These are phyloP conservation scores for Telmatherina bonti DNA, from an alignment of 2,797 vertebrate genomes.

Conservation along the genomic window DNA sequence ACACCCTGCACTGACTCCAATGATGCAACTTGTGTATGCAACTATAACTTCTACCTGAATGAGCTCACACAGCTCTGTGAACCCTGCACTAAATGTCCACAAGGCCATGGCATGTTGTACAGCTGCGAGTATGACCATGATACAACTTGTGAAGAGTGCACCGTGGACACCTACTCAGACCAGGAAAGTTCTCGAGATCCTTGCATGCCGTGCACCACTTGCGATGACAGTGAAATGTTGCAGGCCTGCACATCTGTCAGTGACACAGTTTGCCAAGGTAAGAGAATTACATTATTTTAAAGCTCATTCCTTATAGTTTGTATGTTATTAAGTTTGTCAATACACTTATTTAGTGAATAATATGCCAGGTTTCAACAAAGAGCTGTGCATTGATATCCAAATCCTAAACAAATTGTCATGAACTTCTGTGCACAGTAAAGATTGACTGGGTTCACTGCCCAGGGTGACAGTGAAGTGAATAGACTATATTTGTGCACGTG, in stretches of 20 bases:
- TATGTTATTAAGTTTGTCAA: neutral
- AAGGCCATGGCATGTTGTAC: constrained; percentile 87
- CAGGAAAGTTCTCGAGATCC: constrained; percentile 93
- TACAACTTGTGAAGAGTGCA: constrained; percentile 91
- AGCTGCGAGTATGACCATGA: constrained; percentile 84
- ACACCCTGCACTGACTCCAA: constrained; percentile 94
- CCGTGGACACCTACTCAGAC: constrained; percentile 89
- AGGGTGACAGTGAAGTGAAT: constrained; percentile 40
- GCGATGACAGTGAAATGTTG: constrained; percentile 86
- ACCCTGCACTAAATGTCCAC: constrained; percentile 87
- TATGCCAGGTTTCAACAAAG: constrained; percentile 25
- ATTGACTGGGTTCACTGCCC: constrained; percentile 32
- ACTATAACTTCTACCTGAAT: constrained; percentile 87
- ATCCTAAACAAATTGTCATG: constrained; percentile 46
- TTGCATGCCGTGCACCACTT: constrained; percentile 93
- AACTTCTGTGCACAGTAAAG: constrained; percentile 35
- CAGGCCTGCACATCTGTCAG: constrained; percentile 81
- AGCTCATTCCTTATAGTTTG: neutral
- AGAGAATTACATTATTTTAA: constrained; percentile 24
- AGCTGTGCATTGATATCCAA: constrained; percentile 46
- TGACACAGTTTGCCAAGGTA: constrained; percentile 89
- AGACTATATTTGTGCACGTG: constrained; percentile 37
- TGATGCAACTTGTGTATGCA: constrained; percentile 90
- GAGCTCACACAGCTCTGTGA: constrained; percentile 71
- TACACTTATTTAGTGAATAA: constrained; percentile 18